Conservation (phyloP, 37 sponge, comb jelly and placozoan genomes). For the Ephydatia muelleri region DNA sequence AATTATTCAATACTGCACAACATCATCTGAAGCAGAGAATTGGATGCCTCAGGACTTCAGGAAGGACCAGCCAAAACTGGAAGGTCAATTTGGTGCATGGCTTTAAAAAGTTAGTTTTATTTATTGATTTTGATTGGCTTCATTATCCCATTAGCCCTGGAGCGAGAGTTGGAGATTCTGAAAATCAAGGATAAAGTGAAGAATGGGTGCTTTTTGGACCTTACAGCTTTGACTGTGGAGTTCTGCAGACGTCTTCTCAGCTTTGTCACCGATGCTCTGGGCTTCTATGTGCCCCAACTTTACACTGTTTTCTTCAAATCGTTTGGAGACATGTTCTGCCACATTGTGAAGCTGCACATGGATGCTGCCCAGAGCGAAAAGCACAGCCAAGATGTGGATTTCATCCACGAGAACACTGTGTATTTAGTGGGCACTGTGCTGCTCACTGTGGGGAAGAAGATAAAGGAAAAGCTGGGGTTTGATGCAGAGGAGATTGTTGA, state of each 20-base stretch:
- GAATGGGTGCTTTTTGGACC: constrained; percentile 57
- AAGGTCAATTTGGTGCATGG: neutral
- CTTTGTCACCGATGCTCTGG: constrained; percentile 55
- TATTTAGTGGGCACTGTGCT: constrained; percentile 72
- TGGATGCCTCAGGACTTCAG: constrained; percentile 77
- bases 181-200: constrained; percentile 71
- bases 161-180: constrained; percentile 66
- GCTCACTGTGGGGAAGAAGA: constrained; percentile 49
- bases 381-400: constrained; percentile 34
- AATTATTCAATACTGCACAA: constrained; percentile 40
- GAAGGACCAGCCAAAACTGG: constrained; percentile 49
- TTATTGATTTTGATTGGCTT: neutral
- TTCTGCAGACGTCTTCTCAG: constrained; percentile 52
- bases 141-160: constrained; percentile 16
- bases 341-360: constrained; percentile 43
- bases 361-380: constrained; percentile 59
- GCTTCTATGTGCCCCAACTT: constrained; percentile 67
- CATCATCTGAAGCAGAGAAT: constrained; percentile 48
- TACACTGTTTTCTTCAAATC: constrained; percentile 50
- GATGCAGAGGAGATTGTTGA: constrained; percentile 66
- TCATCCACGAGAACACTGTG: constrained; percentile 55
- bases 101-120: neutral
- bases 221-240: constrained; percentile 64
- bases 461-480: constrained; percentile 40
- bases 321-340: constrained; percentile 63